These are phyloP conservation scores for Tetropium fuscum DNA, from an alignment of 2,888 invertebrate genomes.

Conservation along the genomic window DNA sequence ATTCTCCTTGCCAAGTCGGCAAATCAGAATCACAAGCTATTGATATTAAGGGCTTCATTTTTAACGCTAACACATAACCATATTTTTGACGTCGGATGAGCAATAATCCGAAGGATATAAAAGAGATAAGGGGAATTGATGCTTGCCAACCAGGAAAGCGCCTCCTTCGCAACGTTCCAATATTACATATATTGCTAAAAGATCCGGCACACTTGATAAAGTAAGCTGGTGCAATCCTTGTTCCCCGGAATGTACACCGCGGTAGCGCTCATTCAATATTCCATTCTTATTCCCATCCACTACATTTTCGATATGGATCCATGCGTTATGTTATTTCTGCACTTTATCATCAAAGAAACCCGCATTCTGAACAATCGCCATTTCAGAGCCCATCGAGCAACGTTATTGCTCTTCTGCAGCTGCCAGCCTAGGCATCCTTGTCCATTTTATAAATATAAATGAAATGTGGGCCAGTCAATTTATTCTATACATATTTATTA, in stretches of 20 bases:
- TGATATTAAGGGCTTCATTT: too few species aligned
- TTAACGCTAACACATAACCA: constrained; percentile 16
- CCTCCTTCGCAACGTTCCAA: constrained; percentile 28
- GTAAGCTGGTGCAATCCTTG: constrained; percentile 24
- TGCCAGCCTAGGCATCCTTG: constrained; percentile 24
- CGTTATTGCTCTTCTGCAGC: constrained; percentile 30
- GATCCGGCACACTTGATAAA: constrained; percentile 29
- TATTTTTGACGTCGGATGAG: constrained; percentile 15
- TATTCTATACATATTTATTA: constrained; percentile 25
- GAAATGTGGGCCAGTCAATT: constrained; percentile 31
- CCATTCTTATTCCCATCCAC: constrained; percentile 59
- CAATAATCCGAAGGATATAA: constrained; percentile 21
- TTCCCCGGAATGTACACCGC: constrained; percentile 17
- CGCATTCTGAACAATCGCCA: constrained; percentile 56
- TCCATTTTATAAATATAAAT: constrained; percentile 43
- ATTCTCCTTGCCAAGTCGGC: too few species aligned
- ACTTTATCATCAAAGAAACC: constrained; percentile 56
- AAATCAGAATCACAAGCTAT: too few species aligned
- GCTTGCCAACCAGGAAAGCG: constrained; percentile 14
- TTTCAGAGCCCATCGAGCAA: constrained; percentile 51
- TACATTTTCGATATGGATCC: constrained; percentile 58
- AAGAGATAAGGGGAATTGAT: constrained; percentile 25
- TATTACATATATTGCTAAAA: constrained; percentile 36
- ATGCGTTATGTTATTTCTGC: constrained; percentile 57
- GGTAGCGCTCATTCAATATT: constrained; percentile 53